Percentiles rank a stretch among this genome's conserved stretches.
Conservation (phyloP, 2,113 vertebrate species). For the Gadus macrocephalus region DNA sequence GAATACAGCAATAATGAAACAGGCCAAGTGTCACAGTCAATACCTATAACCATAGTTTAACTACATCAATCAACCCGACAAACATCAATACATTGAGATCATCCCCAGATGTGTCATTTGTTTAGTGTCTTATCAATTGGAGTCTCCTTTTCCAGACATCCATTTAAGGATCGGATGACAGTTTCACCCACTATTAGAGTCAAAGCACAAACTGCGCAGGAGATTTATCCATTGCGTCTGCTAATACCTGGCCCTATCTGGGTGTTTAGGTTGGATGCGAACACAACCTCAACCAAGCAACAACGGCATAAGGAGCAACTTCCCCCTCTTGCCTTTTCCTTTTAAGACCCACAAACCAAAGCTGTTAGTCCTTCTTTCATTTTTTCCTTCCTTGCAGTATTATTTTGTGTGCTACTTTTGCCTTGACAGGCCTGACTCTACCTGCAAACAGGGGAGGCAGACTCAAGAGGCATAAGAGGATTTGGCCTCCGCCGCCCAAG, state of each 20-base stretch:
- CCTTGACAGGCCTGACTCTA: slow-evolving; percentile 43
- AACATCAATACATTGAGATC: no score
- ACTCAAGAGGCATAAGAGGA: slow-evolving; percentile 46
- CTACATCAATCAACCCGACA: no score
- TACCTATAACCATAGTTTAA: no score
- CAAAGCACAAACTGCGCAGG: no score
- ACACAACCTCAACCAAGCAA: slow-evolving; percentile 12
- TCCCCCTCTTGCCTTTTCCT: slow-evolving; percentile 3
- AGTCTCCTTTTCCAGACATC: no score
- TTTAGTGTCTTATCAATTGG: not conserved
- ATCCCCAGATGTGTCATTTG: not conserved
- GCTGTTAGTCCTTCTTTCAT: slow-evolving; percentile 16
- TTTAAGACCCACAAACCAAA: slow-evolving; percentile 19
- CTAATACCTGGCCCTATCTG: not conserved
- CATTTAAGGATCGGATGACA: no score
- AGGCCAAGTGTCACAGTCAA: no score
- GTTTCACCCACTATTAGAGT: no score
- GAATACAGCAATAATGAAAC: no score
- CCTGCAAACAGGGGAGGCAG: slow-evolving; percentile 45
- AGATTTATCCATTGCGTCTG: not conserved
- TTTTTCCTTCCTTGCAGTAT: slow-evolving; percentile 1
- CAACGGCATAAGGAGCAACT: not conserved
- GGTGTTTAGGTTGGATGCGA: not conserved
- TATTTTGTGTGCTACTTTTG: slow-evolving; percentile 21
- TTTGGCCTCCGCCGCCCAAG: slow-evolving; percentile 50